Evolutionary conservation across 2,113 vertebrate genomes (phyloP).

Genomic region (Calidris pygmaea): DNA sequence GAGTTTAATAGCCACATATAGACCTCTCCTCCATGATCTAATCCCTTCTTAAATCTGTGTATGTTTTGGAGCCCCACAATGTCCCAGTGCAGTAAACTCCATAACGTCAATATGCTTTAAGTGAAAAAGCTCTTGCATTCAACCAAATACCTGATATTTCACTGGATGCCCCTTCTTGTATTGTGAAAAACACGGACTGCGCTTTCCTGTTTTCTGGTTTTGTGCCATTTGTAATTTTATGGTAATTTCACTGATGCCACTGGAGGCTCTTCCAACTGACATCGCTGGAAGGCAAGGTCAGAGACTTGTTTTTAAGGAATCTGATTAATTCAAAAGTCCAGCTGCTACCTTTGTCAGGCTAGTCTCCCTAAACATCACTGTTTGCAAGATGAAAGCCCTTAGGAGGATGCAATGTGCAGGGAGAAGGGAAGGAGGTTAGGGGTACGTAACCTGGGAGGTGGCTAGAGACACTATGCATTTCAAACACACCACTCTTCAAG

Average conservation of each 20-base stretch:
- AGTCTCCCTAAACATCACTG: background rate
- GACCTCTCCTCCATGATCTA: background rate
- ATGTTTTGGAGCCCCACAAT: background rate
- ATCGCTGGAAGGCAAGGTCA: background rate
- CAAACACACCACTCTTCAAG: background rate
- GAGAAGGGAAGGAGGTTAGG: background rate
- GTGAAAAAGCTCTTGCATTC: background rate
- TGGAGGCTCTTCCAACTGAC: background rate
- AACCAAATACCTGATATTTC: background rate
- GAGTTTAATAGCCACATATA: background rate
- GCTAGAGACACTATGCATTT: background rate
- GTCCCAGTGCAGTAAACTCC: background rate
- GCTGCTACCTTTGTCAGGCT: background rate
- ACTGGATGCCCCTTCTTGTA: background rate
- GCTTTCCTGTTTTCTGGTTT: background rate
- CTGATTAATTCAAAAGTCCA: constrained; percentile 4
- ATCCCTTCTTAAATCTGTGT: background rate
- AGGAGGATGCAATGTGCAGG: background rate
- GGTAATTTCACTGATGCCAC: background rate
- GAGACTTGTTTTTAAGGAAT: background rate
- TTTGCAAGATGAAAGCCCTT: background rate
- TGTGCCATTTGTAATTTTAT: background rate
- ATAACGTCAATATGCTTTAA: background rate
- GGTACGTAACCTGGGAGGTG: background rate
- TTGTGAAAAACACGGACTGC: background rate